Percentiles rank a stretch among this genome's conserved stretches.
phyloP scores from a whole-genome alignment of 2,113 vertebrate genomes.

The Cygnus atratus region DNA sequence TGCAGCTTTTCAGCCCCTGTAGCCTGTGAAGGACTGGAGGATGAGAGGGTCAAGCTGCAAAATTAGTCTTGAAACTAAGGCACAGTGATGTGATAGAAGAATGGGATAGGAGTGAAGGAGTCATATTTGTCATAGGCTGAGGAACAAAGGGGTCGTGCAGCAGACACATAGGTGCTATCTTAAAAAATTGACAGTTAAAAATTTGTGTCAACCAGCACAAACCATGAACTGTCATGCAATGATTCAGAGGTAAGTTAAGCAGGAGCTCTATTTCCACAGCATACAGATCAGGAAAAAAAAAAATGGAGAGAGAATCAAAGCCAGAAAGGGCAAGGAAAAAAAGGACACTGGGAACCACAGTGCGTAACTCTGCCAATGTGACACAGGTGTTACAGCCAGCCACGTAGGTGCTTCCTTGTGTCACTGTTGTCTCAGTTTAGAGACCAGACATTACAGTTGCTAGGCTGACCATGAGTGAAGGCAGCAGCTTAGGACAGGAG shows the following conservation, averaged over 20 bases:
- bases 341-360: not conserved
- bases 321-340: not conserved
- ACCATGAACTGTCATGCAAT: not conserved
- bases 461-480: not conserved
- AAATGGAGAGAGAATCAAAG: not conserved
- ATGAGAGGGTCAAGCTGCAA: not conserved
- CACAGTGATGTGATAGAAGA: not conserved
- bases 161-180: not conserved
- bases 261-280: not conserved
- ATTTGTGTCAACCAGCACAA: not conserved
- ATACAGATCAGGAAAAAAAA: not conserved
- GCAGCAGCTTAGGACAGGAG: not conserved
- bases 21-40: not conserved
- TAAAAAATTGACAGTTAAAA: not conserved
- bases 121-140: not conserved
- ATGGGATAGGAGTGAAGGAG: not conserved
- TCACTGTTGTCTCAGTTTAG: not conserved
- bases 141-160: not conserved
- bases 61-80: not conserved
- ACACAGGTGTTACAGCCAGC: accelerated
- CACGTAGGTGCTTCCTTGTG: not conserved
- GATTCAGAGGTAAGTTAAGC: not conserved
- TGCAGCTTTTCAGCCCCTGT: not conserved
- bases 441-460: not conserved
- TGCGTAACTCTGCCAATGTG: not conserved